These are phyloP conservation scores for Conus betulinus DNA, from an alignment of 1,140 invertebrate genomes.

Conservation along the genomic window DNA sequence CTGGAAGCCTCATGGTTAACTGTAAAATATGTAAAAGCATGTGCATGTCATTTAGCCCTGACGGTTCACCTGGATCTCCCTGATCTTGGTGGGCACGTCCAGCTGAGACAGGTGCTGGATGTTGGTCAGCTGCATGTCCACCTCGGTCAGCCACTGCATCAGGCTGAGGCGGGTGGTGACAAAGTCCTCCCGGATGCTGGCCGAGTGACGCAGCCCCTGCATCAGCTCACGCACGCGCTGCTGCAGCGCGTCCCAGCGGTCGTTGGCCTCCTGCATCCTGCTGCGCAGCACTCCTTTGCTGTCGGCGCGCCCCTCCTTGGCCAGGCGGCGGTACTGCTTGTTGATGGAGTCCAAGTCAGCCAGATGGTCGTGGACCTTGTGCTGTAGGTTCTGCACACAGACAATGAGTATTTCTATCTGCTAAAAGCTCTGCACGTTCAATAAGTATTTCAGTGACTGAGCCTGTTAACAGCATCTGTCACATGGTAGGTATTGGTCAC, in stretches of 20 bases:
- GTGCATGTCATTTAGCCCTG: too few species aligned
- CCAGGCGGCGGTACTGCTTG: constrained; percentile 67
- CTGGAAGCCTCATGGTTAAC: too few species aligned
- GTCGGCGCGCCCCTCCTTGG: constrained; percentile 72
- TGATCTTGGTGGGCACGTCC: constrained; percentile 56
- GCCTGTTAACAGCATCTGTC: too few species aligned
- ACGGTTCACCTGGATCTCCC: constrained; percentile 60
- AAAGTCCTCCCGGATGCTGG: constrained; percentile 70
- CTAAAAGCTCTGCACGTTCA: too few species aligned
- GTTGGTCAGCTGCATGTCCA: constrained; percentile 68
- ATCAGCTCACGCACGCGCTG: constrained; percentile 61
- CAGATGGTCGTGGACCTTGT: constrained; percentile 66
- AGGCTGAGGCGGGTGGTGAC: constrained; percentile 60
- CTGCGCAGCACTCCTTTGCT: constrained; percentile 62
- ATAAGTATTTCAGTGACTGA: too few species aligned
- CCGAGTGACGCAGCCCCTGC: constrained; percentile 65
- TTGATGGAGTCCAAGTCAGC: constrained; percentile 70
- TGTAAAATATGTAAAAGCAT: too few species aligned
- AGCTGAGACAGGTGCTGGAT: constrained; percentile 61
- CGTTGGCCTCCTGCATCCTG: constrained; percentile 69
- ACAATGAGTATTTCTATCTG: too few species aligned
- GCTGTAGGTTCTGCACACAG: constrained; percentile 59
- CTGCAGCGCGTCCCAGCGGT: constrained; percentile 73
- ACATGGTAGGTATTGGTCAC: too few species aligned
- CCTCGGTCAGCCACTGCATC: constrained; percentile 69